Conservation (phyloP, 1,140 invertebrate genomes). For the Aphaenogaster rudis region DNA sequence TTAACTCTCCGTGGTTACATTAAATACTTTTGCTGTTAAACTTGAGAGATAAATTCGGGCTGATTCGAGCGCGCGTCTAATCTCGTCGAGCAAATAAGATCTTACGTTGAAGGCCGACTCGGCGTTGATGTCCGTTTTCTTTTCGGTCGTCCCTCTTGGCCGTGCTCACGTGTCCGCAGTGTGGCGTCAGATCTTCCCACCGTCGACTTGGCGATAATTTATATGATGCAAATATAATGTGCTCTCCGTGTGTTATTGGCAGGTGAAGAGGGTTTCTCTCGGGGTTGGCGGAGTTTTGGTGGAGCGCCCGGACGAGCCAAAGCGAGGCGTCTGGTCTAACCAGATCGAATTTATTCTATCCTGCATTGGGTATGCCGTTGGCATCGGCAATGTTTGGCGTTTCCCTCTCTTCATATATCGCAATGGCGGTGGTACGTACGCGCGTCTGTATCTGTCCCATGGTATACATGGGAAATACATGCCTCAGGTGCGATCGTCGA, state of each 20-base stretch:
- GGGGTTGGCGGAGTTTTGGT: constrained; percentile 77
- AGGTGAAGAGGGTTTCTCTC: constrained; percentile 79
- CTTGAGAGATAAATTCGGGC: constrained; percentile 57
- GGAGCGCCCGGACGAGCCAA: constrained; percentile 72
- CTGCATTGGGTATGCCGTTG: constrained; percentile 93
- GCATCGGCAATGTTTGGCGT: constrained; percentile 95
- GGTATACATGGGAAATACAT: not conserved
- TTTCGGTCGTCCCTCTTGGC: not conserved
- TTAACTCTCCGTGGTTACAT: constrained; percentile 45
- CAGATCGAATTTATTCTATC: constrained; percentile 93
- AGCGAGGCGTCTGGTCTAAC: constrained; percentile 91
- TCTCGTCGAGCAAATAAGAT: constrained; percentile 59
- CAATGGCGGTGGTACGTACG: constrained; percentile 92
- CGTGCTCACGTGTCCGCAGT: not conserved
- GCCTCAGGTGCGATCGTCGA: not conserved
- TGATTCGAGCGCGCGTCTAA: constrained; percentile 47
- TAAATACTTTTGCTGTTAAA: constrained; percentile 57
- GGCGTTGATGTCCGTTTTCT: not conserved
- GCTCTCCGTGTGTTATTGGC: constrained; percentile 71
- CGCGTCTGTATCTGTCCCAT: constrained; percentile 11
- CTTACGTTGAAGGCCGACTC: not conserved
- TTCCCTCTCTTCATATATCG: constrained; percentile 95
- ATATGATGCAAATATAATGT: constrained; percentile 73
- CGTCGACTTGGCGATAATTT: constrained; percentile 63
- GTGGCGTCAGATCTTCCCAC: constrained; percentile 3